Evolutionary conservation across 1,140 invertebrate species (phyloP), one percentile per base, ranked within the genome.

Genomic region (Bombus breviceps): DNA sequence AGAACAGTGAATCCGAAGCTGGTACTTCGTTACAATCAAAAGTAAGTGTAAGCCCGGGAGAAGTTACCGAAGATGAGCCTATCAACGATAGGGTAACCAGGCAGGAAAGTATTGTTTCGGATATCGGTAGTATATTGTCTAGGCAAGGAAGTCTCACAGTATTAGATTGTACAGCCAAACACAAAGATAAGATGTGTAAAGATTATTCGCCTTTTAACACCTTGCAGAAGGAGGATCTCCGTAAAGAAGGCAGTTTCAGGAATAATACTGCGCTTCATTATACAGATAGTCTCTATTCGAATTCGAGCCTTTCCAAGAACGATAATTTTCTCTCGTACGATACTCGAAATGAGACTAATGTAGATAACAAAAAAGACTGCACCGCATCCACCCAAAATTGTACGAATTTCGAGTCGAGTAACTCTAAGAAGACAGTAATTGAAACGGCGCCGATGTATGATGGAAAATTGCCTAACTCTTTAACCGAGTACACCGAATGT

Each of bases 111-210:
- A 74, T 88, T 9, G 82, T 88, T 13, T 90, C 92, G 12, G 91
- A 92, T 62, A 74, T 92, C 22, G 89, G 87, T n/a, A 89, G 86
- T 71, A 92, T 93, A 69, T 78, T 93, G 12, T 92, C 91, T 25
- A 88, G 92, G 37, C 90, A 92, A 68, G 83, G 85, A 39, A 92
- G 92, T 62, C 84, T 92, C 32, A 85, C 91, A 25, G 86, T 90
- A 53, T 79, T 87, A 39, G 90, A 90, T 64, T 81, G 81, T 34
- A 74, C 87, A 12, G 73, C 88, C 22, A 92, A 89, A 81, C 74
- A 79, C n/a, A 86, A 85, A 73, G 74, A 76, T 4, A 76, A 75
- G 9, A 47, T 47, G 15, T 71, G 83, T 39, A 86, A 88, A 69
- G 81, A 84, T 28, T 86, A 87, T 43, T 90, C 81, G 43, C 64